phyloP scores from a whole-genome alignment of 1,140 invertebrate species.

The Drosophila sulfurigaster region DNA sequence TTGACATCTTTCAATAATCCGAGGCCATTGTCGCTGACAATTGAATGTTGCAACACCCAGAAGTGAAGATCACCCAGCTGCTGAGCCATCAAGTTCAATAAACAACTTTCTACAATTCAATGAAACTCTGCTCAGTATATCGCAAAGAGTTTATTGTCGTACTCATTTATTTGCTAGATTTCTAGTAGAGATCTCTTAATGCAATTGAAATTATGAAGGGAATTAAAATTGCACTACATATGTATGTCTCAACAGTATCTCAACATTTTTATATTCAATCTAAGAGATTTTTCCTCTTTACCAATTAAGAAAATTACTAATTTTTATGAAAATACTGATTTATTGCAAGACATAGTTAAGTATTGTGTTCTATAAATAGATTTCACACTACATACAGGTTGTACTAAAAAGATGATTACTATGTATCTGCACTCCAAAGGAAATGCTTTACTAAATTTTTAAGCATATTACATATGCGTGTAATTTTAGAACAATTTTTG shows the following conservation, averaged over 20 bases:
- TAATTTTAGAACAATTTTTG: too few species aligned
- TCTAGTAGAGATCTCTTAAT: background rate
- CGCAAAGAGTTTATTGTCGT: background rate
- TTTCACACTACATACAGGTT: too few species aligned
- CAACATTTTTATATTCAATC: too few species aligned
- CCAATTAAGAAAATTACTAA: too few species aligned
- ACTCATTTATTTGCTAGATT: background rate
- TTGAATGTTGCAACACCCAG: conserved; percentile 34
- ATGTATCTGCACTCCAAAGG: too few species aligned
- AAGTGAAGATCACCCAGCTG: background rate
- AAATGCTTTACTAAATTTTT: too few species aligned
- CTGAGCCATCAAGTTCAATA: background rate
- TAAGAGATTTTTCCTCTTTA: too few species aligned
- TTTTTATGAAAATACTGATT: too few species aligned
- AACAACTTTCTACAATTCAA: conserved; percentile 2
- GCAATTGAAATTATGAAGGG: background rate
- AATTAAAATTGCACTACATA: background rate
- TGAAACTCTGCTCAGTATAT: background rate
- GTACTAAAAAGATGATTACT: too few species aligned
- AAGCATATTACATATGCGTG: too few species aligned
- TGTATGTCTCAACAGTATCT: background rate
- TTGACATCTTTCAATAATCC: conserved; percentile 45
- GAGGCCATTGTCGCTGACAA: conserved; percentile 35
- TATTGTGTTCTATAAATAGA: too few species aligned
- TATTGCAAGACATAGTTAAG: too few species aligned